phyloP scores from a whole-genome alignment of 2,888 invertebrate genomes.

The Acanthopleura granulata region DNA sequence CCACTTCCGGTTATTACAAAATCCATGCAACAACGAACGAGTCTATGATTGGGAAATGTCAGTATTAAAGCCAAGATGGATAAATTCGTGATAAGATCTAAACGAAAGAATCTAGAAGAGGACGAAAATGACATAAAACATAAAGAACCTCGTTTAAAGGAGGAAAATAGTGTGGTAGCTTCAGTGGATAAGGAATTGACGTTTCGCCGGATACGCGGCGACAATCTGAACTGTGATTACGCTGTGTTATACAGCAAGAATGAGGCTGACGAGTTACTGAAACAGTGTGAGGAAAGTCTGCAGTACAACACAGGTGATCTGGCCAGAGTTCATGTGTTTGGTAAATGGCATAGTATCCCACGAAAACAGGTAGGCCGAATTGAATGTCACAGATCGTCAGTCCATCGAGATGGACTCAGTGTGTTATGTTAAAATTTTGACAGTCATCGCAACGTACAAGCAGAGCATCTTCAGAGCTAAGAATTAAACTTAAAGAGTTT shows the following conservation, averaged over 20 bases:
- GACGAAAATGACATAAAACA: neutral
- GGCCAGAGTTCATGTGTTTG: slow-evolving; percentile 77
- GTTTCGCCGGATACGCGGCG: slow-evolving; percentile 46
- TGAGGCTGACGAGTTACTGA: slow-evolving; percentile 72
- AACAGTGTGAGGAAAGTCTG: slow-evolving; percentile 73
- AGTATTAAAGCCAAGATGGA: slow-evolving; percentile 22
- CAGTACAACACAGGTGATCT: slow-evolving; percentile 78
- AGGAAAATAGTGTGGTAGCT: neutral
- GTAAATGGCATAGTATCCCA: slow-evolving; percentile 78
- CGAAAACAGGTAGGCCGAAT: slow-evolving; percentile 74
- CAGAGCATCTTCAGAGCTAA: too few relatives aligned
- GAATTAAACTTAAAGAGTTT: too few relatives aligned
- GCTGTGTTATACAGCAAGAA: slow-evolving; percentile 70
- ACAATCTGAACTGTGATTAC: slow-evolving; percentile 76
- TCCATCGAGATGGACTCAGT: too few relatives aligned
- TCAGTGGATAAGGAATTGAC: neutral
- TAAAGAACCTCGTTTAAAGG: neutral
- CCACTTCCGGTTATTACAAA: too few relatives aligned
- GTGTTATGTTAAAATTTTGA: too few relatives aligned
- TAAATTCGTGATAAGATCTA: slow-evolving; percentile 18
- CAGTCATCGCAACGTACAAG: too few relatives aligned
- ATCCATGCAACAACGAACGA: too few relatives aligned
- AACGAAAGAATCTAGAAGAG: neutral
- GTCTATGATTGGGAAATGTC: too few relatives aligned
- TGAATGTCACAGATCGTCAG: too few relatives aligned